Conservation (phyloP, 2,113 vertebrate genomes). For the Nesoenas mayeri region DNA sequence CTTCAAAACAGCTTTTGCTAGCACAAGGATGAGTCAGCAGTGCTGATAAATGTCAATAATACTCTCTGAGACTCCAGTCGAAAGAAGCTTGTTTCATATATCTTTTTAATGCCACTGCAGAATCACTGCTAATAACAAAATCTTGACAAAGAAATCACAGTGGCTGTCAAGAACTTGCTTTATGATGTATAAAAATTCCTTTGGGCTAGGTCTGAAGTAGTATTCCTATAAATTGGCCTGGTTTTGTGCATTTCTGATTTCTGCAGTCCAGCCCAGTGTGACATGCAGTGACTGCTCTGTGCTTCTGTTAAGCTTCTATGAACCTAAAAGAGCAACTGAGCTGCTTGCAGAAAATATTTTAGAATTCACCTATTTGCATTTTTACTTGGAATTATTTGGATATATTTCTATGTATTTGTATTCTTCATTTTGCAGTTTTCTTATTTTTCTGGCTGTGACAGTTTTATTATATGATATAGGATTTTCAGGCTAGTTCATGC, state of each 20-base stretch:
- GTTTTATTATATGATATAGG: background rate
- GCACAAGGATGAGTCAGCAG: background rate
- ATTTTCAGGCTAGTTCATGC: background rate
- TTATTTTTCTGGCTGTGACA: background rate
- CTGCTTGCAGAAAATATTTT: background rate
- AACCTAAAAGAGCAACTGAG: background rate
- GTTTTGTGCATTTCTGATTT: background rate
- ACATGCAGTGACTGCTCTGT: background rate
- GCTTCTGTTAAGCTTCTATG: background rate
- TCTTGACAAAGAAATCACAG: background rate
- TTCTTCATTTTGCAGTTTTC: background rate
- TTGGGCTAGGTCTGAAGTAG: background rate
- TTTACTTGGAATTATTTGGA: background rate
- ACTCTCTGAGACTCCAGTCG: background rate
- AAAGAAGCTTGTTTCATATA: background rate
- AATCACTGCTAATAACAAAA: background rate
- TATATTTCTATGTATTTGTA: background rate
- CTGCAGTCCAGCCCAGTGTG: background rate
- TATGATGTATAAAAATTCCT: background rate
- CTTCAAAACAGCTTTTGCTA: constrained; percentile 25
- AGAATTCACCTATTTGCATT: background rate
- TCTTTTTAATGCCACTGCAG: background rate
- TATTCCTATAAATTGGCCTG: background rate
- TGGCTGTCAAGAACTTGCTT: background rate
- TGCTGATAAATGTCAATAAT: background rate